phyloP scores from a whole-genome alignment of 2,113 vertebrate species.

The Caracal caracal region DNA sequence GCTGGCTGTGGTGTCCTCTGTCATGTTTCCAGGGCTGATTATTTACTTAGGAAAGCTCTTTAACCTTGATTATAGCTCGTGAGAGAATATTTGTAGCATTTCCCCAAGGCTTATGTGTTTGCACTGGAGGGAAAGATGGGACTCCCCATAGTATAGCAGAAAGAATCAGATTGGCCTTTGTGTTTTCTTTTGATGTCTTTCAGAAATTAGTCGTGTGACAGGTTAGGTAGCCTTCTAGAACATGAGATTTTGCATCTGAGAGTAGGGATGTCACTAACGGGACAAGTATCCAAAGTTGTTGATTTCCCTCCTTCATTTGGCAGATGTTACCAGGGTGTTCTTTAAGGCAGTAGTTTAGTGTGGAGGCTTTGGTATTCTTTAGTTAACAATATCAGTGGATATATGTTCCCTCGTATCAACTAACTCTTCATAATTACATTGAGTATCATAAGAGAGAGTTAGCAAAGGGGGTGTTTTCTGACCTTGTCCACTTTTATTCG shows the following conservation, averaged over 20 bases:
- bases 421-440: not conserved
- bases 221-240: not conserved
- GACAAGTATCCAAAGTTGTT: not conserved
- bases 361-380: not conserved
- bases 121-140: not conserved
- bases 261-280: not conserved
- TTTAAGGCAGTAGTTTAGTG: not conserved
- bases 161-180: not conserved
- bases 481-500: not conserved
- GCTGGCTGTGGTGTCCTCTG: not conserved
- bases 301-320: not conserved
- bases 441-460: not conserved
- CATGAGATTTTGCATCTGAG: not conserved
- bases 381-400: not conserved
- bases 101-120: not conserved
- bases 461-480: not conserved
- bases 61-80: not conserved
- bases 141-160: not conserved
- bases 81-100: not conserved
- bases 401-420: not conserved
- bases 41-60: conserved; percentile 3
- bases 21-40: not conserved
- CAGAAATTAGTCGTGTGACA: not conserved
- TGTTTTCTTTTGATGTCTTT: conserved; percentile 2
- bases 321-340: not conserved